Conservation (phyloP, 2,113 vertebrate species). For the Balaenoptera acutorostrata region DNA sequence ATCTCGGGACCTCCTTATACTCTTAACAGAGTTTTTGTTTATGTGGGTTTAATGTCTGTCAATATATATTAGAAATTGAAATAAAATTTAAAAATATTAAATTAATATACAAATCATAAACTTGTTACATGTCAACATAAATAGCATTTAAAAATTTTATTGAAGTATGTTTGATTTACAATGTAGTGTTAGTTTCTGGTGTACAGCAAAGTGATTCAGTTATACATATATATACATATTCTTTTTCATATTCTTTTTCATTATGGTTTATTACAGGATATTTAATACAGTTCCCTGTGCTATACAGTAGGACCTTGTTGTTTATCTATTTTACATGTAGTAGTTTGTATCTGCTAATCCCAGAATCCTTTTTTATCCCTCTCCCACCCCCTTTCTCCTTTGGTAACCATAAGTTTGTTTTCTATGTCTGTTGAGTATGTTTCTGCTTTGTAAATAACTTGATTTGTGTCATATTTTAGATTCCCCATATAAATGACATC, state of each 20-base stretch:
- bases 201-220: neutral
- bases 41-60: neutral
- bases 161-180: neutral
- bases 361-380: neutral
- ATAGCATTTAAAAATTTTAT: neutral
- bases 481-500: neutral
- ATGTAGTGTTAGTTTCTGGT: neutral
- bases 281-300: neutral
- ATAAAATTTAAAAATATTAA: neutral
- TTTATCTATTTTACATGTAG: neutral
- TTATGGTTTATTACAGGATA: neutral
- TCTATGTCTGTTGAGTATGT: neutral
- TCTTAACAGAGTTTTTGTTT: constrained; percentile 37
- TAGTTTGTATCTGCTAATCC: neutral
- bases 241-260: neutral
- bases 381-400: neutral
- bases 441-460: neutral
- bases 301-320: neutral
- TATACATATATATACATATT: neutral
- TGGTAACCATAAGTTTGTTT: neutral
- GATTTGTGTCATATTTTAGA: neutral
- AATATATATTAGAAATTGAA: constrained; percentile 40
- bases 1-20: neutral
- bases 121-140: neutral
- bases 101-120: neutral